Evolutionary conservation across 2,797 vertebrate genomes (phyloP).

Genomic region (Lepilemur ruficaudatus): DNA sequence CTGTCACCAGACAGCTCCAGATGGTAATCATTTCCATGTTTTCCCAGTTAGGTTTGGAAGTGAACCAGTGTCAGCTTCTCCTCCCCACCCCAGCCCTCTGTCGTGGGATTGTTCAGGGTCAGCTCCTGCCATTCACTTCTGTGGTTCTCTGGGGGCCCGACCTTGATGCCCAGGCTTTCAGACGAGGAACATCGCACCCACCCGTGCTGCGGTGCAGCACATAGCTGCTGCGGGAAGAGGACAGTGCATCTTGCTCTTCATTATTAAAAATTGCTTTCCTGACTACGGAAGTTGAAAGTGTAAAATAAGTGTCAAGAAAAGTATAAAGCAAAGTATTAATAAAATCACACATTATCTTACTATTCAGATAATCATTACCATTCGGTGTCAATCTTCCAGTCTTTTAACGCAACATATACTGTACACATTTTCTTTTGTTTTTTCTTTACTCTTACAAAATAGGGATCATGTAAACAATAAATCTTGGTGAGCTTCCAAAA

Average conservation of each 20-base stretch:
- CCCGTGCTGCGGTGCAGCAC: background rate
- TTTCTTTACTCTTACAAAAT: background rate
- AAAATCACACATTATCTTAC: background rate
- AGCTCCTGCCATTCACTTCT: constrained; percentile 4
- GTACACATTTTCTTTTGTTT: background rate
- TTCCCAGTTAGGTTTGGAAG: constrained; percentile 53
- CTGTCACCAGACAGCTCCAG: background rate
- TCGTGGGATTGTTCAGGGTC: constrained; percentile 2
- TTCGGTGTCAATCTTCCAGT: background rate
- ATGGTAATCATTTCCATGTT: constrained; percentile 62
- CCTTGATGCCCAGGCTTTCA: background rate
- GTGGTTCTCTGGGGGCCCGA: background rate
- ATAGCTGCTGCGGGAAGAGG: background rate
- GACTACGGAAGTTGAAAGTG: background rate
- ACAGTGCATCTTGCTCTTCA: background rate
- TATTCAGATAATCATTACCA: background rate
- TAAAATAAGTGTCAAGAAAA: background rate
- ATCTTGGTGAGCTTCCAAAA: background rate
- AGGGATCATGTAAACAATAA: background rate
- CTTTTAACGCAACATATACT: background rate
- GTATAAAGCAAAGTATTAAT: background rate
- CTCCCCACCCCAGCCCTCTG: background rate
- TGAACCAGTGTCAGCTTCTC: constrained; percentile 34
- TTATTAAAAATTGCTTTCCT: background rate
- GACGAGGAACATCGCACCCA: fast-evolving